These are phyloP conservation scores for Drosophila siamana DNA, from an alignment of 2,888 invertebrate species.

Conservation along the genomic window DNA sequence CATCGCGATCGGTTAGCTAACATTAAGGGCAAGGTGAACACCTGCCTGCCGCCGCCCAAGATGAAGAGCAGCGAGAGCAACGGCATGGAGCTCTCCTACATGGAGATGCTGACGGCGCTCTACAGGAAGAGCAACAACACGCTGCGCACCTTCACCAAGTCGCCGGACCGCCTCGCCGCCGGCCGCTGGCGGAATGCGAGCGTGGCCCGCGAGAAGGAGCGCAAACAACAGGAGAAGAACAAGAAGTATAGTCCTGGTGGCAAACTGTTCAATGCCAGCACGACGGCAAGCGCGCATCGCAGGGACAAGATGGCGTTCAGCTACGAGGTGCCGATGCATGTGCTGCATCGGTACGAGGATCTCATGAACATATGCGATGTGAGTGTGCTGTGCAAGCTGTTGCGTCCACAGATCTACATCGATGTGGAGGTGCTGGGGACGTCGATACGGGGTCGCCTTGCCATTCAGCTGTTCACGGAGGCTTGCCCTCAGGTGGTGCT, in stretches of 20 bases:
- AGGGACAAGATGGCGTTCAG: conserved; percentile 42
- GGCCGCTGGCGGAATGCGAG: conserved; percentile 63
- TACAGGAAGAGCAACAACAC: conserved; percentile 64
- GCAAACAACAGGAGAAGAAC: conserved; percentile 58
- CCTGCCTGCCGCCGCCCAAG: conserved; percentile 59
- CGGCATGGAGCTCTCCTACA: conserved; percentile 66
- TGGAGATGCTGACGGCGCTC: conserved; percentile 74
- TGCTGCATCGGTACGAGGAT: conserved; percentile 75
- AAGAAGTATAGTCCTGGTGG: conserved; percentile 57
- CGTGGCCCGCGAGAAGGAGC: conserved; percentile 63
- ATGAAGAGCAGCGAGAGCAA: conserved; percentile 53
- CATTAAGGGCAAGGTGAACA: conserved; percentile 70
- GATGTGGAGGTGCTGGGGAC: conserved; percentile 69
- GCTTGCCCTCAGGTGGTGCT: conserved; percentile 82
- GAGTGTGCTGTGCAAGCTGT: conserved; percentile 65
- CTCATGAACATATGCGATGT: conserved; percentile 64
- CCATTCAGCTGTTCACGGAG: conserved; percentile 82
- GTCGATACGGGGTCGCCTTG: conserved; percentile 71
- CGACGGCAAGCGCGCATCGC: conserved; percentile 34
- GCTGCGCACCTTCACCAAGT: conserved; percentile 63
- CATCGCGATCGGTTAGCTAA: conserved; percentile 73
- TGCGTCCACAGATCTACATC: conserved; percentile 81
- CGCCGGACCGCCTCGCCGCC: conserved; percentile 67
- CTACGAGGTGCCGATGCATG: conserved; percentile 70
- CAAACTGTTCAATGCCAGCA: conserved; percentile 55